Evolutionary conservation across 2,888 invertebrate genomes (phyloP).

Genomic region (Agriopis marginaria): DNA sequence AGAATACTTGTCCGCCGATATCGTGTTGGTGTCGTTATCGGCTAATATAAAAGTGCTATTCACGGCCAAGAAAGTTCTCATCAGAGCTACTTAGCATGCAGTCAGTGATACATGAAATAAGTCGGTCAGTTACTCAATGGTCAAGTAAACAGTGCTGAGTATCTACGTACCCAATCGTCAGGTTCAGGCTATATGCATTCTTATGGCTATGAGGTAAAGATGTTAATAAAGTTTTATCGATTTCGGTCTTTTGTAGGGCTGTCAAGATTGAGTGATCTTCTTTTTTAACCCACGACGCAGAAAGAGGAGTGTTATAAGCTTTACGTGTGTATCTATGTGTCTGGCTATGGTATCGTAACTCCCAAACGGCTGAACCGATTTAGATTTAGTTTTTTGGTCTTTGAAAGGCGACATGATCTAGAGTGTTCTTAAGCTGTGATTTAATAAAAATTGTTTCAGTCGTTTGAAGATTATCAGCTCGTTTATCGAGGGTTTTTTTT

Average conservation of each 20-base stretch:
- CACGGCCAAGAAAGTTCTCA: conserved; percentile 22
- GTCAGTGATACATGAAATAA: conserved; percentile 35
- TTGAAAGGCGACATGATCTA: no score
- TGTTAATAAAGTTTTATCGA: conserved; percentile 37
- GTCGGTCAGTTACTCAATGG: conserved; percentile 34
- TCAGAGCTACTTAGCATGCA: conserved; percentile 29
- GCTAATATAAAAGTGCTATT: conserved; percentile 3
- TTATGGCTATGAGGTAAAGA: conserved; percentile 38
- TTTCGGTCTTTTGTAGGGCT: conserved; percentile 37
- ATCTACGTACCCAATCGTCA: not conserved
- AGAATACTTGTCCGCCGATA: not conserved
- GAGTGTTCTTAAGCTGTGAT: no score
- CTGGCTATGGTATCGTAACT: no score
- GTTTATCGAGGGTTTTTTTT: no score
- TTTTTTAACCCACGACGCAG: not conserved
- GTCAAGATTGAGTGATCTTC: conserved; percentile 1
- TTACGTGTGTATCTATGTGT: no score
- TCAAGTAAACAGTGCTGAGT: conserved; percentile 24
- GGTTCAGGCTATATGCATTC: conserved; percentile 29
- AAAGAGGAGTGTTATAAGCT: no score
- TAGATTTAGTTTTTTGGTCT: no score
- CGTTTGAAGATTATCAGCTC: no score
- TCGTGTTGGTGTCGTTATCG: not conserved
- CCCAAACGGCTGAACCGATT: no score
- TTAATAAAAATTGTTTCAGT: no score